A percentile compares a stretch with the other conserved stretches of the same genome.
Conservation (phyloP, 2,113 vertebrate genomes). For the Rhinolophus sinicus region DNA sequence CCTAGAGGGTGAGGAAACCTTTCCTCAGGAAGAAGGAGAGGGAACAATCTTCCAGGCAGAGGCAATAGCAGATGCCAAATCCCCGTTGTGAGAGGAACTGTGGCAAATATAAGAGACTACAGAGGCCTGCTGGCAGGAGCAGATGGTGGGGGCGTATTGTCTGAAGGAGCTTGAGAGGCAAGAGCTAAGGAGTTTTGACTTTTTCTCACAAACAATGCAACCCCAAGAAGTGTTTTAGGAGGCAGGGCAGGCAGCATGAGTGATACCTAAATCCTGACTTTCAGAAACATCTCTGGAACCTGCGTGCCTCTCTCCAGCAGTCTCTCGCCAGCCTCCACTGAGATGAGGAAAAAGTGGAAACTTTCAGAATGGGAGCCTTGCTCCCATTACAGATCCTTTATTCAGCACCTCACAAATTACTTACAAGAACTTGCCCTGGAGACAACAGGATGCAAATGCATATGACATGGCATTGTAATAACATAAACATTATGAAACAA, state of each 20-base stretch:
- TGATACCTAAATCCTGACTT: not conserved
- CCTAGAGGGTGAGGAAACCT: not conserved
- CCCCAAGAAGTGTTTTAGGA: not conserved
- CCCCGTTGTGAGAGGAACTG: not conserved
- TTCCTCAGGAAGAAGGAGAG: not conserved
- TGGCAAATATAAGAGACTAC: not conserved
- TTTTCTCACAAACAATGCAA: not conserved
- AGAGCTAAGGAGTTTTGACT: not conserved
- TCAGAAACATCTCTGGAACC: not conserved
- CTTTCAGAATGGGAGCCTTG: constrained; percentile 55
- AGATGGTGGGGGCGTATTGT: rapidly evolving
- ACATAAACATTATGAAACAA: constrained; percentile 88
- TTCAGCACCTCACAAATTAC: constrained; percentile 82
- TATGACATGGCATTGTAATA: constrained; percentile 85
- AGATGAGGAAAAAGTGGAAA: constrained; percentile 25
- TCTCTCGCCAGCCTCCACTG: not conserved
- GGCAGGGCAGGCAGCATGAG: not conserved
- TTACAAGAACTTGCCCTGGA: constrained; percentile 85
- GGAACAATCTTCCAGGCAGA: not conserved
- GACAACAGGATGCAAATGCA: constrained; percentile 87
- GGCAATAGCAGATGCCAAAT: not conserved
- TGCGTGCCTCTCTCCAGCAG: not conserved
- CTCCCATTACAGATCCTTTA: constrained; percentile 72
- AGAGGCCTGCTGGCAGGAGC: not conserved
- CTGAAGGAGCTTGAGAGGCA: not conserved